Base-by-base conservation (phyloP, 2,797 vertebrate species). In the Tiaroga cobitis region DNA sequence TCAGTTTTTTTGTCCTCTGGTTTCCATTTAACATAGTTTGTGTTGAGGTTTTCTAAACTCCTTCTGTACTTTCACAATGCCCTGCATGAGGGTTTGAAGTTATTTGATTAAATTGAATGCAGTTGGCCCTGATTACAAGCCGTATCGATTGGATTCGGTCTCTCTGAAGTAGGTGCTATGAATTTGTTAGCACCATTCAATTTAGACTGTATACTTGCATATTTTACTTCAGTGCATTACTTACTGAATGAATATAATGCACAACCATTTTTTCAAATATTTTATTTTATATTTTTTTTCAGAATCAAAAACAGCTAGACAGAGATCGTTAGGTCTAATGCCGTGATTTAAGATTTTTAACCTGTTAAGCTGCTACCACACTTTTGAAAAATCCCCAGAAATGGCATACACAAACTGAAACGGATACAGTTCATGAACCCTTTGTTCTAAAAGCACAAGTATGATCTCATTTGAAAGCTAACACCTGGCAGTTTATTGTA, bases 41-140 rank as follows among this genome's bases (percentile, higher is more conserved):
- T 9, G 29, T 26, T 82, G 4, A 59, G 34, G 10, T 29, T 72
- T 70, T 8, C n/a, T 5, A 65, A 65, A 29, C 18, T 21, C 19
- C 26, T 21, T 19, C 24, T 59, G 67, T 61, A 39, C 51, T 61
- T 77, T 61, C 32, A 3, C 56, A 74, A 5, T 73, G 37, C n/a
- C 51, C 26, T 63, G 29, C 41, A 21, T 43, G 26, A 24, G 18
- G 19, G 26, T 74, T n/a, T 74, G 3, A 34, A 49, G 70, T 13
- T 49, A 34, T 74, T 74, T 34, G 11, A 65, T 74, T 49, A 63
- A 75, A 82, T 26, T 34, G 39, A 75, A 75, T 49, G 56, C 70
- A 63, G 56, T 56, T 24, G 24, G 70, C 41, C 56, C 29, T 51
- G 56, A 65, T 75, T 63, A 63, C 69, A 75, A 83, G 70, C 21